Conservation (phyloP, 2,888 invertebrate genomes). For the Amphipyra berbera region DNA sequence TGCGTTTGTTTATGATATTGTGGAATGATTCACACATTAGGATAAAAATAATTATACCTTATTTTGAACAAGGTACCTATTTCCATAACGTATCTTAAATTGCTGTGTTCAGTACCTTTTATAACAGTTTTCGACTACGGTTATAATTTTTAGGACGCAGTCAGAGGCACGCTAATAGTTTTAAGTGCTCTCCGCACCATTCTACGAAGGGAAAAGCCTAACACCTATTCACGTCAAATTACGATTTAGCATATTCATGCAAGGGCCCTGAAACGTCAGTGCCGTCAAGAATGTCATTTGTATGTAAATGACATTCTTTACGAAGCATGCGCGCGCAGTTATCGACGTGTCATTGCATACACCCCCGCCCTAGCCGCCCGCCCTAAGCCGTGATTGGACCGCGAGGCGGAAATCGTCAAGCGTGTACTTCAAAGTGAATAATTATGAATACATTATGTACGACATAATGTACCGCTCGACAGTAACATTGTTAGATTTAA, state of each 20-base stretch:
- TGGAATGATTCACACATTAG: constrained; percentile 4
- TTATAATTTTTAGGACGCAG: constrained; percentile 4
- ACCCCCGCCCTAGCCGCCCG: constrained; percentile 70
- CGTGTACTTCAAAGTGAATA: constrained; percentile 51
- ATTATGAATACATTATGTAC: constrained; percentile 61
- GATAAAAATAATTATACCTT: not conserved
- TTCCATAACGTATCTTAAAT: not conserved
- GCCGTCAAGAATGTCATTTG: constrained; percentile 50
- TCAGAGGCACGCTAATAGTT: constrained; percentile 32
- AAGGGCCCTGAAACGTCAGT: constrained; percentile 41
- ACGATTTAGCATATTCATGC: constrained; percentile 52
- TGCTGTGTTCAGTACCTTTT: not conserved
- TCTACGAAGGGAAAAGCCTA: constrained; percentile 13
- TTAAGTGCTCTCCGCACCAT: constrained; percentile 21
- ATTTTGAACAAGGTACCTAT: not conserved
- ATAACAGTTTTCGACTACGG: not conserved
- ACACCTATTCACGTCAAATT: constrained; percentile 38
- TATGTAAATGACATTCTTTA: constrained; percentile 51
- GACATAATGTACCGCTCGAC: constrained; percentile 33
- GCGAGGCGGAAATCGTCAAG: constrained; percentile 55
- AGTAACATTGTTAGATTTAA: constrained; percentile 16
- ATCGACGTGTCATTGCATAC: constrained; percentile 66
- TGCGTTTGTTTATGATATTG: constrained; percentile 5
- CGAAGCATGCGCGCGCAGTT: constrained; percentile 74
- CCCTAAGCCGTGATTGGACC: constrained; percentile 78